Evolutionary conservation across 2,888 invertebrate genomes (phyloP).

Genomic region (Conomelus anceps): DNA sequence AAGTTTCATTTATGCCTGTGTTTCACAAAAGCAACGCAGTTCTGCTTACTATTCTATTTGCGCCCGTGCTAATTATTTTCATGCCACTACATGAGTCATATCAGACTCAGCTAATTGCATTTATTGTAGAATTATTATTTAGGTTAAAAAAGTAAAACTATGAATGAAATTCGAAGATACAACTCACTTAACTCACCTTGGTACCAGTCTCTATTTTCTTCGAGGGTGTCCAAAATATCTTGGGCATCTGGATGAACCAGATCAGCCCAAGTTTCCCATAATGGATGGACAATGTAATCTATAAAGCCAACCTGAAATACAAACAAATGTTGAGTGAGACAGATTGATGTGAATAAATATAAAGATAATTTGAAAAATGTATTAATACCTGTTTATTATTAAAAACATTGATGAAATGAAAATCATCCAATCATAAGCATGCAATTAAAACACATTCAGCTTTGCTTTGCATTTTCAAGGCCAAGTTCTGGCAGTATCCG

Average conservation of each 20-base stretch:
- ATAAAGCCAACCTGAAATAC: conserved; percentile 82
- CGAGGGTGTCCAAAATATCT: conserved; percentile 93
- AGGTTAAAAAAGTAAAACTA: background rate
- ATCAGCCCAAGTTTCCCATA: conserved; percentile 99
- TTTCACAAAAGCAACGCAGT: too few species aligned
- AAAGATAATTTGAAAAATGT: background rate
- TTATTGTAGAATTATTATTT: background rate
- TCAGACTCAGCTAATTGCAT: background rate
- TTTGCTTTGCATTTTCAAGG: background rate
- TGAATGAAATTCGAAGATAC: background rate
- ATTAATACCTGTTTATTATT: background rate
- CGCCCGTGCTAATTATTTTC: background rate
- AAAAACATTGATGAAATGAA: background rate
- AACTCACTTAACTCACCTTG: conserved; percentile 71
- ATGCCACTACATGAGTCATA: background rate
- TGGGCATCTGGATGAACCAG: conserved; percentile 98
- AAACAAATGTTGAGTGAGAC: background rate
- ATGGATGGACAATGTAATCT: conserved; percentile 98
- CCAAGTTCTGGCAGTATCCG: too few species aligned
- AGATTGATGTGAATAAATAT: background rate
- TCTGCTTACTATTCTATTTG: too few species aligned
- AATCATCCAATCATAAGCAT: background rate
- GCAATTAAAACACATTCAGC: too few species aligned
- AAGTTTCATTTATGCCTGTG: too few species aligned
- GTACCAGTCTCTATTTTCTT: conserved; percentile 97